Percentiles rank a stretch among this genome's conserved stretches.
Conservation (phyloP, 2,113 vertebrate species). For the Amblyornis subalaris region DNA sequence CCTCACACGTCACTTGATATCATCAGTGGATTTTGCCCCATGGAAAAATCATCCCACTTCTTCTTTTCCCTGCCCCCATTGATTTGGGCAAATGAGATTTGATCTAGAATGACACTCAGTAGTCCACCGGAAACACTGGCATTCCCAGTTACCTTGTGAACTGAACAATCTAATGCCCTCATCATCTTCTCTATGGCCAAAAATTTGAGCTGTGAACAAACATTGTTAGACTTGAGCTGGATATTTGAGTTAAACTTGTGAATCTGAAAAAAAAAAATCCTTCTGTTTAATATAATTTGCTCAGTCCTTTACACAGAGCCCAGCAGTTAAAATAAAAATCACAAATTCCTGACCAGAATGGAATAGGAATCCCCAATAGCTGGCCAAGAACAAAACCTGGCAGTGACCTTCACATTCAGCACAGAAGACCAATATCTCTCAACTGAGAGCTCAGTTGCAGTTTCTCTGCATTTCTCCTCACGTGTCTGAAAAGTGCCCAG, state of each 20-base stretch:
- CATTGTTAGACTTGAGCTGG: background rate
- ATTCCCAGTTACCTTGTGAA: background rate
- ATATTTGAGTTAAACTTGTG: background rate
- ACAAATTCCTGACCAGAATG: background rate
- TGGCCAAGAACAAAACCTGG: background rate
- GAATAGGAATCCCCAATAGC: background rate
- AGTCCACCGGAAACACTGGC: background rate
- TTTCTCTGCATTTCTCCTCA: background rate
- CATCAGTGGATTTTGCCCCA: background rate
- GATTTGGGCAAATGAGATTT: background rate
- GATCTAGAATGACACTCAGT: fast-evolving
- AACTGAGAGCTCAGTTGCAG: background rate
- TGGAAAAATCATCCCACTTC: background rate
- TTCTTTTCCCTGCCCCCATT: background rate
- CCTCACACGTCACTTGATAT: background rate
- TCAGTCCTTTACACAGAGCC: fast-evolving
- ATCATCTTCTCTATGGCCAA: background rate
- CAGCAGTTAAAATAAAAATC: background rate
- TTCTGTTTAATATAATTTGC: background rate
- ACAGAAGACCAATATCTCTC: background rate
- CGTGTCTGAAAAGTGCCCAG: fast-evolving
- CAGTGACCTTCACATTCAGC: background rate
- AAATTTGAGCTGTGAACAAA: background rate
- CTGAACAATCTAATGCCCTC: background rate
- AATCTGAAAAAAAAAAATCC: background rate